Evolutionary conservation across 2,797 vertebrate genomes (phyloP), one percentile per base, ranked within the genome.

Genomic region (Astyanax mexicanus): DNA sequence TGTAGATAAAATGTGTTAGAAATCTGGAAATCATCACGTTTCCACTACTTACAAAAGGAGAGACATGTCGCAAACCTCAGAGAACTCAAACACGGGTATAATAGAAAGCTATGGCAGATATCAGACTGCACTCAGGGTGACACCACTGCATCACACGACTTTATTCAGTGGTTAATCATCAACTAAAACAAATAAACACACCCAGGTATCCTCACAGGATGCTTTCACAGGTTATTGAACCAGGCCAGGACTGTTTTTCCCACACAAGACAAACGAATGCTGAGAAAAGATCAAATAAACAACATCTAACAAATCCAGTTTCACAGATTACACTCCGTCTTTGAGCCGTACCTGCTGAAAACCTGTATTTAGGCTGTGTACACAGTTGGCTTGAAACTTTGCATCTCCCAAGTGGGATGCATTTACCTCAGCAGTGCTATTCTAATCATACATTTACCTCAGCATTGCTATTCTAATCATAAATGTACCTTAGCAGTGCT

Each of bases 131-230:
- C 57, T n/a, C 1, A 10, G 32, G 60, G 17, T 11, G 32, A 58
- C 55, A 58, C 13, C 29, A 35, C 29, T 37, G 1, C 32, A 35
- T 81, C 37, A 72, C 71, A 32, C 55, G 8, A 75, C 72, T 75
- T 21, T 32, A 57, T 29, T 73, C 78, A 52, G 13, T 27, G 64
- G 52, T 71, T n/a, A 84, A 49, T 76, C 57, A 67, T 74, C 77
- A 40, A 37, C 57, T n/a, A 9, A 32, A 6, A 11, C 57, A 60
- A 68, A 70, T 38, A 61, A 37, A 40, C 58, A 40, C 35, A 40
- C 15, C 29, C 58, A 61, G 12, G 17, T 15, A 32, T 32, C 55
- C 55, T 58, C 13, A 17, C 55, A 58, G 29, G 57, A 61, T 58
- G 55, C 29, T 58, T n/a, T 54, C 23, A 27, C 52, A 27, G 9